Evolutionary conservation across 1,140 invertebrate species (phyloP).

Genomic region (Periplaneta americana): DNA sequence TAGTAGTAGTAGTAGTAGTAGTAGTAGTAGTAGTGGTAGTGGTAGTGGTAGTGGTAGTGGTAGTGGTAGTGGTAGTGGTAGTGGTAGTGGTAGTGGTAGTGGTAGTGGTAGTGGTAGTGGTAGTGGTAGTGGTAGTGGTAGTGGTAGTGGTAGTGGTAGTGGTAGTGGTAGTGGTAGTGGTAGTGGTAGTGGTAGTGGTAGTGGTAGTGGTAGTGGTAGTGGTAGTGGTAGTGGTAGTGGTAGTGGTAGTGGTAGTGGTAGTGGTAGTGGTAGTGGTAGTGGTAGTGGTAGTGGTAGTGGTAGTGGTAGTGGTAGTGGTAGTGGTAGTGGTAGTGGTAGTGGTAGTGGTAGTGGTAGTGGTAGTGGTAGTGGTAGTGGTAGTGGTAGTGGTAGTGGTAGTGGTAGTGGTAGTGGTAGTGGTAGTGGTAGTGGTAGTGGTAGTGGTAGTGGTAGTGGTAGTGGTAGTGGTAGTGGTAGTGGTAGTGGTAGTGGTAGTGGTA

Average conservation of each 20-base stretch:
- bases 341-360: slow-evolving; percentile 10
- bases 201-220: slow-evolving; percentile 13
- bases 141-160: slow-evolving; percentile 33
- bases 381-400: slow-evolving; percentile 9
- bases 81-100: slow-evolving; percentile 13
- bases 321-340: slow-evolving; percentile 11
- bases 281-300: slow-evolving; percentile 12
- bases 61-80: slow-evolving; percentile 10
- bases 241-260: slow-evolving; percentile 13
- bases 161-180: slow-evolving; percentile 5
- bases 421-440: slow-evolving; percentile 33
- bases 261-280: slow-evolving; percentile 13
- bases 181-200: slow-evolving; percentile 10
- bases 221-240: slow-evolving; percentile 12
- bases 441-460: slow-evolving; percentile 5
- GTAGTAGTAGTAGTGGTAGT: slow-evolving; percentile 33
- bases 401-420: slow-evolving; percentile 10
- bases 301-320: slow-evolving; percentile 13
- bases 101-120: slow-evolving; percentile 12
- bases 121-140: slow-evolving; percentile 13
- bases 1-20: too few relatives aligned
- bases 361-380: slow-evolving; percentile 10
- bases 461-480: slow-evolving; percentile 11
- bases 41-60: slow-evolving; percentile 5
- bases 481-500: slow-evolving; percentile 13